Conservation (phyloP, 2,113 vertebrate species). For the Micronisus gabar region DNA sequence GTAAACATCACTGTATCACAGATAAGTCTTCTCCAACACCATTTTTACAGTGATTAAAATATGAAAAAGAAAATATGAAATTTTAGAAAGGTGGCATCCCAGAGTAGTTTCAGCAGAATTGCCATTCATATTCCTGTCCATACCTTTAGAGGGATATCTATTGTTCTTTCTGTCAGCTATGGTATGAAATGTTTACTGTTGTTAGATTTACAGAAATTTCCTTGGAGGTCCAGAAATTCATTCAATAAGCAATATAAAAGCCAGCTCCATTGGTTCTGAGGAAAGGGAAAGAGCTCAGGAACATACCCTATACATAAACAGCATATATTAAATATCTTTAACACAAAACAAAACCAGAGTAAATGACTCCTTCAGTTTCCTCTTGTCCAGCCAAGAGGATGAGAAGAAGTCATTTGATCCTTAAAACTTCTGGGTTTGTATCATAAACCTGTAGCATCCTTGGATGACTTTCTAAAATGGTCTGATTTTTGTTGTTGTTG, state of each 20-base stretch:
- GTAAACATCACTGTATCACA: not conserved
- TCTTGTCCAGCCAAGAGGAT: not conserved
- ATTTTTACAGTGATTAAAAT: not conserved
- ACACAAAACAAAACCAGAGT: not conserved
- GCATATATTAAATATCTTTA: not conserved
- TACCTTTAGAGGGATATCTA: not conserved
- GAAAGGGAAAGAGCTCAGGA: not conserved
- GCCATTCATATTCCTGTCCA: not conserved
- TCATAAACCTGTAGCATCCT: not conserved
- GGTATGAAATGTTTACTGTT: not conserved
- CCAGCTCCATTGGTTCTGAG: not conserved
- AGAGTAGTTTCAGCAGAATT: not conserved
- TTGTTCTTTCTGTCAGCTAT: constrained; percentile 1
- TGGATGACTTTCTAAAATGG: not conserved
- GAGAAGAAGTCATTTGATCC: not conserved
- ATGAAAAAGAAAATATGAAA: not conserved
- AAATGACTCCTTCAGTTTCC: not conserved
- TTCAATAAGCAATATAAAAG: not conserved
- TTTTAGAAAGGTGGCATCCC: not conserved
- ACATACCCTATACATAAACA: not conserved
- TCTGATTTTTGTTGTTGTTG: not conserved
- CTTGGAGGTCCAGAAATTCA: not conserved
- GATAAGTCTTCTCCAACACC: not conserved
- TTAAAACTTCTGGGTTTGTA: not conserved
- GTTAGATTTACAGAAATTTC: not conserved